Evolutionary conservation across 2,888 invertebrate genomes (phyloP).

Genomic region (Agonum fuliginosum): DNA sequence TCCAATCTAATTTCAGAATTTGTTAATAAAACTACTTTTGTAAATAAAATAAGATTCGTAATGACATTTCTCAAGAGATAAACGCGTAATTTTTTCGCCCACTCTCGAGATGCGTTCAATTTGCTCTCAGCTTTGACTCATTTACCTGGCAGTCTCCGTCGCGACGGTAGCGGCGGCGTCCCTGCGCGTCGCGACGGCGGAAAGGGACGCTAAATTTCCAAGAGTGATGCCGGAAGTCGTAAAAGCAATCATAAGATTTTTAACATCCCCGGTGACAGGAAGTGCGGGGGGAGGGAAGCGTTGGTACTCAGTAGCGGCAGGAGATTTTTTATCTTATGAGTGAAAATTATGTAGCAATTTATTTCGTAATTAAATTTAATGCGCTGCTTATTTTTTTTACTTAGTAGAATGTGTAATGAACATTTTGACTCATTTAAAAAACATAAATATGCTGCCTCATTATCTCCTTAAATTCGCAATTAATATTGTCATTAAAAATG

Average conservation of each 20-base stretch:
- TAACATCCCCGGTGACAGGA: constrained; percentile 34
- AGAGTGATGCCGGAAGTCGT: constrained; percentile 54
- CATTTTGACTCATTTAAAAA: no score
- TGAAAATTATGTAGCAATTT: constrained; percentile 29
- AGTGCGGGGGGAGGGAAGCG: constrained; percentile 11
- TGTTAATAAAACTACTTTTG: no score
- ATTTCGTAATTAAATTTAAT: constrained; percentile 24
- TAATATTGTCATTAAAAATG: no score
- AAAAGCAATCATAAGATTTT: constrained; percentile 58
- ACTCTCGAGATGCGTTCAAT: constrained; percentile 20
- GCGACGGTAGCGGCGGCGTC: background rate
- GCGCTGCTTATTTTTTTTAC: background rate
- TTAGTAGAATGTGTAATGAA: background rate
- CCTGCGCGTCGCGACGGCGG: background rate
- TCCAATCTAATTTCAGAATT: no score
- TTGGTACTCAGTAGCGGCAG: background rate
- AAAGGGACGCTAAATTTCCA: constrained; percentile 44
- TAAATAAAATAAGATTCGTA: no score
- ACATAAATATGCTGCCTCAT: no score
- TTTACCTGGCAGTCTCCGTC: background rate
- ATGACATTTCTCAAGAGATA: no score
- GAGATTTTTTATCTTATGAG: constrained; percentile 24
- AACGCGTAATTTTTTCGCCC: background rate
- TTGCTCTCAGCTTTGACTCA: background rate
- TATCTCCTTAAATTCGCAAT: no score